Conservation (phyloP, 2,888 invertebrate genomes). For the Aspidiotus rigidus region DNA sequence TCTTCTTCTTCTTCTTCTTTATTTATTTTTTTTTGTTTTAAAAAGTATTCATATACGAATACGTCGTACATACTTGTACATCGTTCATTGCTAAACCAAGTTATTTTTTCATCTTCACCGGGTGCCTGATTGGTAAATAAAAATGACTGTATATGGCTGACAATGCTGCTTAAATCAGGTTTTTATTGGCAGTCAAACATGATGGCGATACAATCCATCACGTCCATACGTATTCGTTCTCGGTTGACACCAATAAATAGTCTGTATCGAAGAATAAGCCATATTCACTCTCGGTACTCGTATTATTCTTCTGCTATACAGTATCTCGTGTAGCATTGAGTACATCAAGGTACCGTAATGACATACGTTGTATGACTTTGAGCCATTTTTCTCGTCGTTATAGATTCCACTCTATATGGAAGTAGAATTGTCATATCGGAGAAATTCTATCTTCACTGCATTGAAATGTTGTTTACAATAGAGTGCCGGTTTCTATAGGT, state of each 20-base stretch:
- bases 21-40: neutral
- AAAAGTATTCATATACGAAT: neutral
- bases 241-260: constrained; percentile 29
- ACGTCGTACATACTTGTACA: neutral
- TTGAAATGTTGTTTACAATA: constrained; percentile 6
- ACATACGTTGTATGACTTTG: constrained; percentile 19
- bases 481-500: neutral
- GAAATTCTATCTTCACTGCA: constrained; percentile 24
- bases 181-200: constrained; percentile 24
- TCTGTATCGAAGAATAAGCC: neutral
- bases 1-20: neutral
- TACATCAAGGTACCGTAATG: constrained; percentile 10
- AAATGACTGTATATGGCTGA: constrained; percentile 21
- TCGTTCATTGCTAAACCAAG: constrained; percentile 23
- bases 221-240: constrained; percentile 21
- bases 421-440: constrained; percentile 14
- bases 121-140: constrained; percentile 26
- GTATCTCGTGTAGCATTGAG: neutral
- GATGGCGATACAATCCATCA: constrained; percentile 31
- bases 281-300: neutral
- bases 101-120: constrained; percentile 6
- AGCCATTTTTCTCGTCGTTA: constrained; percentile 23
- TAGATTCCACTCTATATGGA: constrained; percentile 25
- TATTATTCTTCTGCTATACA: neutral
- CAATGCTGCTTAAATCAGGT: constrained; percentile 22